Percentiles rank a stretch among this genome's conserved stretches.
Evolutionary conservation across 2,888 invertebrate species (phyloP).

Genomic region (Microchrysa polita): DNA sequence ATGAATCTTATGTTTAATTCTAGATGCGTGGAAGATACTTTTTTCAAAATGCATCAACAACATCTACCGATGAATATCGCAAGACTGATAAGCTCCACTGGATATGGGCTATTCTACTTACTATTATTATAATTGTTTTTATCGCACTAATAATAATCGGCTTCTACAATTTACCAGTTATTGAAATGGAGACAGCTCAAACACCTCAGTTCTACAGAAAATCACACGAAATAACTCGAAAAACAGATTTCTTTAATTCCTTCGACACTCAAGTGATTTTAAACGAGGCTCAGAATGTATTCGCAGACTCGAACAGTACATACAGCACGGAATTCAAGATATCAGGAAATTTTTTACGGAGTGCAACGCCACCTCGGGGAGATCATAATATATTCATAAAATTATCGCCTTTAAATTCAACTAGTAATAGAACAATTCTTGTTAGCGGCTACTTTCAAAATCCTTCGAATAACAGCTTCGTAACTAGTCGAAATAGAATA

Average conservation of each 20-base stretch:
- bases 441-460: constrained; percentile 92
- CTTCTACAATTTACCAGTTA: neutral
- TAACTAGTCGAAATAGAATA: neutral
- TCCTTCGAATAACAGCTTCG: neutral
- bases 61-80: neutral
- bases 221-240: too few species aligned
- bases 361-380: too few species aligned
- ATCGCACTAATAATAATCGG: constrained; percentile 2
- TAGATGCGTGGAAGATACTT: neutral
- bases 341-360: too few species aligned
- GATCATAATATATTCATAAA: constrained; percentile 62
- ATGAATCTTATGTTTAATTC: too few species aligned
- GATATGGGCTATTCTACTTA: constrained; percentile 21
- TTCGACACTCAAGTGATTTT: neutral
- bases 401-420: constrained; percentile 57
- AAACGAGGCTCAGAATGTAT: too few species aligned
- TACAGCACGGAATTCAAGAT: too few species aligned
- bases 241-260: too few species aligned
- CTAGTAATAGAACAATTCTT: constrained; percentile 64
- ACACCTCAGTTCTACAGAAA: neutral
- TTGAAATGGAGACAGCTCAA: neutral
- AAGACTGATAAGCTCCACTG: constrained; percentile 10
- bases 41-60: neutral
- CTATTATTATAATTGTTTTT: neutral
- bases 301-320: too few species aligned